phyloP scores from a whole-genome alignment of 1,140 invertebrate species.

The Zaprionus tsacasi region DNA sequence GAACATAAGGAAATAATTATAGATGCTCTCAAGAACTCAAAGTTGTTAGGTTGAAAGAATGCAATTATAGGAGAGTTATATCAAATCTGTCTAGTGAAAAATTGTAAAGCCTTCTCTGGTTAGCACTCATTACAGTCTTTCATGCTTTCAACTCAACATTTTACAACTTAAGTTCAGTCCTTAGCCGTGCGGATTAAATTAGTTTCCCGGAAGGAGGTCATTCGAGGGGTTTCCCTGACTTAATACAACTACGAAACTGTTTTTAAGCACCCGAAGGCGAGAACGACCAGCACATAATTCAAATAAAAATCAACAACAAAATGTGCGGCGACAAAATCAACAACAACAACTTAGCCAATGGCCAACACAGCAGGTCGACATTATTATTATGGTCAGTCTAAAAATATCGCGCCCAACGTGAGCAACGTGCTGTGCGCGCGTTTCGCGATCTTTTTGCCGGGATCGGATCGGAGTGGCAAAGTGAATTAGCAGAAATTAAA shows the following conservation, averaged over 20 bases:
- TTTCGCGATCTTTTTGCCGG: constrained; percentile 24
- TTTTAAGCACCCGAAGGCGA: constrained; percentile 63
- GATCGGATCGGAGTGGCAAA: constrained; percentile 37
- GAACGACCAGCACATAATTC: constrained; percentile 73
- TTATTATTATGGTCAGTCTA: constrained; percentile 81
- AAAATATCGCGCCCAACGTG: constrained; percentile 74
- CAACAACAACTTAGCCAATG: constrained; percentile 38
- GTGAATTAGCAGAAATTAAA: constrained; percentile 20
- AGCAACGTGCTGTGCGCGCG: constrained; percentile 47
- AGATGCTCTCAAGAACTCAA: too few species aligned
- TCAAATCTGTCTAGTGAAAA: too few species aligned
- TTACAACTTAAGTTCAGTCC: too few species aligned
- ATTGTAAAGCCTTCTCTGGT: too few species aligned
- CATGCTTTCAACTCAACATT: too few species aligned
- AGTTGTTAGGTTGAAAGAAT: too few species aligned
- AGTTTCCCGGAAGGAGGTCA: constrained; percentile 33
- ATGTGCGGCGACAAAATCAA: constrained; percentile 52
- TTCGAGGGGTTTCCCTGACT: constrained; percentile 26
- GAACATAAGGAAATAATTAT: neutral
- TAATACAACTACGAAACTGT: constrained; percentile 27
- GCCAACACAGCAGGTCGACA: constrained; percentile 61
- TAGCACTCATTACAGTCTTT: too few species aligned
- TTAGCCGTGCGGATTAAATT: neutral
- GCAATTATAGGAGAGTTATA: neutral
- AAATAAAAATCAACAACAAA: constrained; percentile 59